These are phyloP conservation scores for Carlito syrichta DNA, from an alignment of 2,113 vertebrate genomes.

Conservation along the genomic window DNA sequence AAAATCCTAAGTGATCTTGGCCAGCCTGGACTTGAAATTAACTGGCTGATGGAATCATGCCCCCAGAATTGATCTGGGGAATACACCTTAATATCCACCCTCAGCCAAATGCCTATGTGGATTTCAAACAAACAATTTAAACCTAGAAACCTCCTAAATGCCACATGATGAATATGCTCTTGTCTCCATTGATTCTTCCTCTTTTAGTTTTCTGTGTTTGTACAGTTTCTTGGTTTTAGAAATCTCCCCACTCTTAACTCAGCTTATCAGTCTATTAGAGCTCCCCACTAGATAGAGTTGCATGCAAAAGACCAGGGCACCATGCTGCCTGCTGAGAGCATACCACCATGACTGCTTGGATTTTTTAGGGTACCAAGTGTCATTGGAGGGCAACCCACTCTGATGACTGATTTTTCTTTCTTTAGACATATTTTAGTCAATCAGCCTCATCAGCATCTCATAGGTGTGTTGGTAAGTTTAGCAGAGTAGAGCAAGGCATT, in stretches of 20 bases:
- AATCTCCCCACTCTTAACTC: not conserved
- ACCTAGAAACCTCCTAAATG: not conserved
- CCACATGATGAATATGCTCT: not conserved
- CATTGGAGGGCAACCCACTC: not conserved
- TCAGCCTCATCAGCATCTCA: not conserved
- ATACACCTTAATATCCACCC: not conserved
- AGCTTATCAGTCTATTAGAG: not conserved
- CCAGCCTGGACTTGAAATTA: not conserved
- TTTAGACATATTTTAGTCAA: not conserved
- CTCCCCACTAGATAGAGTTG: not conserved
- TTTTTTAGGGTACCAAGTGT: not conserved
- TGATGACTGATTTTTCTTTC: not conserved
- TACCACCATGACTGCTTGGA: not conserved
- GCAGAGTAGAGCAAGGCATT: not conserved
- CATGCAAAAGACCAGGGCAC: not conserved
- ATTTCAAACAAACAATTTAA: not conserved
- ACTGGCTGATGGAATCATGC: not conserved
- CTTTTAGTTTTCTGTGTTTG: not conserved
- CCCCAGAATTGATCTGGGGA: not conserved
- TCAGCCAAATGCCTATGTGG: not conserved
- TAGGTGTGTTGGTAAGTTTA: not conserved
- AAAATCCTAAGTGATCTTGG: not conserved
- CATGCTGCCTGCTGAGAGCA: not conserved
- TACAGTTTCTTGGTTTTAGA: not conserved
- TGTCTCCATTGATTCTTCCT: not conserved